Evolutionary conservation across 1,140 invertebrate genomes (phyloP), one percentile per base, ranked within the genome.

Genomic region (Calephelis nemesis): DNA sequence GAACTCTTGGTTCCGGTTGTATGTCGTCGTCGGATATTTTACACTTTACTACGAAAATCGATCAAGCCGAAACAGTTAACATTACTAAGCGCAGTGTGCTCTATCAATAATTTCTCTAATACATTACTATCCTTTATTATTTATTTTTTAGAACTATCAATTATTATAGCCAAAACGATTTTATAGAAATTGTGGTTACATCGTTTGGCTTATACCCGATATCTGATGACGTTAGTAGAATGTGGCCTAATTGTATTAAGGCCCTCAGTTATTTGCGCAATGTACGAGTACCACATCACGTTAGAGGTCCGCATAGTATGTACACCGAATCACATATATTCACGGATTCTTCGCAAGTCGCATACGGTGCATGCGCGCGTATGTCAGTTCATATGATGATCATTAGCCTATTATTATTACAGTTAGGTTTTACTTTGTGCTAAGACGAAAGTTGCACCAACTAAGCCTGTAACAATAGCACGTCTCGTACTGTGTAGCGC

Each of bases 1-100:
- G 74, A 72, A 76, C 72, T 2, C 39, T 74, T 11, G 67, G 72
- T 47, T 45, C 72, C 10, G 72, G 72, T 47, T 74, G 72, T 68
- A 63, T 49, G 11, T 71, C 69, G 64, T 13, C 66, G 39, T 65
- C 12, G 19, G 73, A 77, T 58, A 45, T 65, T 47, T 71, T 77
- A 49, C 63, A 77, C 63, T 74, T 68, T 62, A 60, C 54, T 11
- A 62, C 54, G 39, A 60, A 60, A 69, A 42, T 74, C 48, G 54
- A 72, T 42, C 58, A 71, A 49, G 63, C 62, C 48, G 39, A 30
- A 30, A 11, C 9, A 3, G 13, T 42, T n/a, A 63, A 63, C n/a
- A 42, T 63, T 10, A 63, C 62, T 47, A 63, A 63, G 42, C 62
- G 62, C 62, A 42, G 42, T 13, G 47, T 63, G 30, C 42, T 70